phyloP scores from a whole-genome alignment of 2,113 vertebrate species.

The Tamias sibiricus region DNA sequence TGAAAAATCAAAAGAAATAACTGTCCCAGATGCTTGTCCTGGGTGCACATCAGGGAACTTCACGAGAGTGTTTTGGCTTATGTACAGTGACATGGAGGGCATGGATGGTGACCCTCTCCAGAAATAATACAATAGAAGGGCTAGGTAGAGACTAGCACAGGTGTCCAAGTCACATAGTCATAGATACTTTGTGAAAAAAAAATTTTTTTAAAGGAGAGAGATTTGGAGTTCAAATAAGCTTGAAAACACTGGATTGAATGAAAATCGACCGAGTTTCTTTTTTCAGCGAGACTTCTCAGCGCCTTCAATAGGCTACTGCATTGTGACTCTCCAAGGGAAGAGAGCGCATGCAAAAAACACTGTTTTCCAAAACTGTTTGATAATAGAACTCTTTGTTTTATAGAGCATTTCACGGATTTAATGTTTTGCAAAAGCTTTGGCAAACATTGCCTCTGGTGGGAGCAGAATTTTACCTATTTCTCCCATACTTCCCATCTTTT shows the following conservation, averaged over 20 bases:
- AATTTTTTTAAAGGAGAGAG: not conserved
- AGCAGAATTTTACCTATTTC: not conserved
- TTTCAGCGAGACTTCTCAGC: not conserved
- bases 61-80: not conserved
- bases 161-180: not conserved
- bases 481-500: not conserved
- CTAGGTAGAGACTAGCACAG: not conserved
- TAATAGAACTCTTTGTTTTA: not conserved
- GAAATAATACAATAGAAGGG: not conserved
- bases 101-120: not conserved
- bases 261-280: not conserved
- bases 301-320: not conserved
- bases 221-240: not conserved
- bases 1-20: no score
- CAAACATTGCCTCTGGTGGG: not conserved
- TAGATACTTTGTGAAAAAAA: not conserved
- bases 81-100: not conserved
- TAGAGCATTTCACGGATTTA: not conserved
- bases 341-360: not conserved
- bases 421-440: not conserved
- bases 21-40: not conserved
- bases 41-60: not conserved
- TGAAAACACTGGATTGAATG: not conserved
- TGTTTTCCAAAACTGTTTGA: conserved; percentile 17
- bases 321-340: not conserved